phyloP scores from a whole-genome alignment of 2,888 invertebrate species.

The Eristalis tenax region DNA sequence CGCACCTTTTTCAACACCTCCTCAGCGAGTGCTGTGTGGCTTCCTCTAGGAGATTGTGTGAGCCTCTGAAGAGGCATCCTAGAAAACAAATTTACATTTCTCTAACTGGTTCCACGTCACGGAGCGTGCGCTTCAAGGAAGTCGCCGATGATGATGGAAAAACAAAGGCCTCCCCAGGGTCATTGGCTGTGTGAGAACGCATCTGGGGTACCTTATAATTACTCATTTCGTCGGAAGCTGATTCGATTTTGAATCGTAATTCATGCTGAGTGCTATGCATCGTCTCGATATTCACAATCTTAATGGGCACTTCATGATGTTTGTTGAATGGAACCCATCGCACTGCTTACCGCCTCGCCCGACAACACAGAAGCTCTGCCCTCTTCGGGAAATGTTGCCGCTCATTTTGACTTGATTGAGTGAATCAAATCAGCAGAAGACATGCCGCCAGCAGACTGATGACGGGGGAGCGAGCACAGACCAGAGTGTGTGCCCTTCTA shows the following conservation, averaged over 20 bases:
- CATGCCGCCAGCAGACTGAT: conserved; percentile 41
- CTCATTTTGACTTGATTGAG: conserved; percentile 66
- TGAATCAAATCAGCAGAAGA: conserved; percentile 69
- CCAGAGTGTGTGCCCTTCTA: conserved; percentile 24
- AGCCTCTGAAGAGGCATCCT: conserved; percentile 63
- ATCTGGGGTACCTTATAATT: conserved; percentile 37
- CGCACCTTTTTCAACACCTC: conserved; percentile 66
- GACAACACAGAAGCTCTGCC: background rate
- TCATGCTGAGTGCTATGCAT: conserved; percentile 56
- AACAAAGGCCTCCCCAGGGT: background rate
- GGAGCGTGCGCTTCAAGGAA: conserved; percentile 37
- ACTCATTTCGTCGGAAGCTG: conserved; percentile 49
- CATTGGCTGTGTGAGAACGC: conserved; percentile 15
- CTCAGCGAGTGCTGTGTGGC: conserved; percentile 16
- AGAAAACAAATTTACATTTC: conserved; percentile 62
- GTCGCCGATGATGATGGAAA: conserved; percentile 13
- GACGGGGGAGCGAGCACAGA: conserved; percentile 10
- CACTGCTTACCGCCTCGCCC: background rate
- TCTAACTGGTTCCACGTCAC: conserved; percentile 36
- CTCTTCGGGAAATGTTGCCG: conserved; percentile 21
- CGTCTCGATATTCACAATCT: conserved; percentile 45
- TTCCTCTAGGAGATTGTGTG: conserved; percentile 6
- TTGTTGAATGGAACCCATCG: conserved; percentile 41
- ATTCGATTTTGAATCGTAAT: conserved; percentile 56
- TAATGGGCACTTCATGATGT: conserved; percentile 70